Percentiles rank a stretch among this genome's conserved stretches.
phyloP scores from a whole-genome alignment of 2,113 vertebrate species.

The Rhinichthys klamathensis region DNA sequence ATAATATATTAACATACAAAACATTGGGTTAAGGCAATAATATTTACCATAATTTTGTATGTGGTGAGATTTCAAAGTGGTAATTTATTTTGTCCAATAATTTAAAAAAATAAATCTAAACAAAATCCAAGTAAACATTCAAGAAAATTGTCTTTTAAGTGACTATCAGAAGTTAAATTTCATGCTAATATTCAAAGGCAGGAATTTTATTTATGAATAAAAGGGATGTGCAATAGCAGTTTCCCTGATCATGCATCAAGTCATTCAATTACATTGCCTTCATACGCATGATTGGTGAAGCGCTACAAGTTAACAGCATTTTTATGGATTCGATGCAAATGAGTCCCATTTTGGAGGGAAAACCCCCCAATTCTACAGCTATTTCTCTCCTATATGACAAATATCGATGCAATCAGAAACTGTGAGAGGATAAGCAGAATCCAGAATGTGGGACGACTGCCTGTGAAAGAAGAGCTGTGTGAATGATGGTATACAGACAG shows the following conservation, averaged over 20 bases:
- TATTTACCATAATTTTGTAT: too few relatives aligned
- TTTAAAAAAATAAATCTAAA: too few relatives aligned
- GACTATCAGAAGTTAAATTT: not conserved
- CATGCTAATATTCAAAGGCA: not conserved
- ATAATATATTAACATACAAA: too few relatives aligned
- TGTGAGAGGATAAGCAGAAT: slow-evolving; percentile 38
- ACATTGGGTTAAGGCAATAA: too few relatives aligned
- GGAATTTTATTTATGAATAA: not conserved
- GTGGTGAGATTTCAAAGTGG: too few relatives aligned
- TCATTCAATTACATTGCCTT: slow-evolving; percentile 20
- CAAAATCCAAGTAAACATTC: not conserved
- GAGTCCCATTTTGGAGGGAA: not conserved
- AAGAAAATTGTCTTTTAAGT: not conserved
- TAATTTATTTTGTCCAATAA: too few relatives aligned
- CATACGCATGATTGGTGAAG: not conserved
- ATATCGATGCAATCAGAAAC: not conserved
- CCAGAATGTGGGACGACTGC: slow-evolving; percentile 46
- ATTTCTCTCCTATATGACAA: not conserved
- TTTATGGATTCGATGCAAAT: not conserved
- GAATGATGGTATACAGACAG: not conserved
- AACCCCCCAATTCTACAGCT: too few relatives aligned
- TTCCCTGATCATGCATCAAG: slow-evolving; percentile 21
- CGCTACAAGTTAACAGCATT: not conserved
- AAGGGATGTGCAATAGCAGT: not conserved
- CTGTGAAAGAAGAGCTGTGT: slow-evolving; percentile 62